These are phyloP conservation scores for Hepsetus odoe DNA, from an alignment of 2,113 vertebrate species.

Conservation along the genomic window DNA sequence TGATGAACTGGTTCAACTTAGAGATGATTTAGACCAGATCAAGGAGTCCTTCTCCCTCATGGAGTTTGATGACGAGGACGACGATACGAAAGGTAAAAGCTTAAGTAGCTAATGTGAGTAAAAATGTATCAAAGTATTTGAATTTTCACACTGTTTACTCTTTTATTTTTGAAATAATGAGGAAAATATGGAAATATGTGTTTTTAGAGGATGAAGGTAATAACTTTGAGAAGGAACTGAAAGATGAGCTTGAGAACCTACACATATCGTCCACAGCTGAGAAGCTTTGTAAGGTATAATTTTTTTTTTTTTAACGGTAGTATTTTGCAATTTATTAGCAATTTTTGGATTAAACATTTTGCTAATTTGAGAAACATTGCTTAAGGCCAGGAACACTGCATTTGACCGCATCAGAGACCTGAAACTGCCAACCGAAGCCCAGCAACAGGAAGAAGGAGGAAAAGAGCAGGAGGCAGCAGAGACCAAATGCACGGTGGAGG, in stretches of 20 bases:
- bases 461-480: slow-evolving; percentile 31
- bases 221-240: slow-evolving; percentile 85
- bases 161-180: not conserved
- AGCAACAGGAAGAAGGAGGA: slow-evolving; percentile 33
- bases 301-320: not conserved
- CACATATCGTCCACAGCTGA: slow-evolving; percentile 76
- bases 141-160: not conserved
- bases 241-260: slow-evolving; percentile 80
- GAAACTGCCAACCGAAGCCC: slow-evolving; percentile 37
- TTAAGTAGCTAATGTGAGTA: not conserved
- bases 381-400: slow-evolving; percentile 69
- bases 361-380: not conserved
- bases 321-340: not conserved
- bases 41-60: slow-evolving; percentile 87
- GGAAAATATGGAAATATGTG: not conserved
- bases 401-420: slow-evolving; percentile 61
- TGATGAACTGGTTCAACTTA: slow-evolving; percentile 76
- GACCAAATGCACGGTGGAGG: slow-evolving; percentile 62
- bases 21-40: slow-evolving; percentile 81
- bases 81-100: slow-evolving; percentile 82
- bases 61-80: slow-evolving; percentile 93
- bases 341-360: not conserved
- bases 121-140: not conserved
- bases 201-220: slow-evolving; percentile 77
- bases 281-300: slow-evolving; percentile 82